Evolutionary conservation across 2,888 invertebrate genomes (phyloP).

Genomic region (Xylota segnis): DNA sequence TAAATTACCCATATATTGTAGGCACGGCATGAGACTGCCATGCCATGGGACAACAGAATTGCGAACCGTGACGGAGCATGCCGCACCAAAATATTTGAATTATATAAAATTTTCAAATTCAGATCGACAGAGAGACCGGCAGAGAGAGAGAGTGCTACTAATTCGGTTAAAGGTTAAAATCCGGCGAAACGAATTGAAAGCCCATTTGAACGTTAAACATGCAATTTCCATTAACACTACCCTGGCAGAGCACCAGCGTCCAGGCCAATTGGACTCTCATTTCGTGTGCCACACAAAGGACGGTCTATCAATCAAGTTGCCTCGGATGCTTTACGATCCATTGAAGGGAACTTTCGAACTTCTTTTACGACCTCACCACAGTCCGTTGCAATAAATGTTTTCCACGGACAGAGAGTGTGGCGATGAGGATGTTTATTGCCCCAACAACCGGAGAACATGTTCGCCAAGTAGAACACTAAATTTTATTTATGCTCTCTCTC

Average conservation of each 20-base stretch:
- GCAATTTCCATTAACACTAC: constrained; percentile 59
- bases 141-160: constrained; percentile 3
- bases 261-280: constrained; percentile 17
- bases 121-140: too few relatives aligned
- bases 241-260: background rate
- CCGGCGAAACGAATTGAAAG: constrained; percentile 4
- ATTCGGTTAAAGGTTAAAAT: constrained; percentile 25
- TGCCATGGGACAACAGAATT: constrained; percentile 47
- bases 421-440: constrained; percentile 28
- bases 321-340: constrained; percentile 18
- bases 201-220: constrained; percentile 36
- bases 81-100: constrained; percentile 53
- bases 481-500: constrained; percentile 31
- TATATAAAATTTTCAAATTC: constrained; percentile 24
- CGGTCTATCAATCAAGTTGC: constrained; percentile 26
- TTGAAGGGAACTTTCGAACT: constrained; percentile 31
- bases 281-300: background rate
- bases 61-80: constrained; percentile 26
- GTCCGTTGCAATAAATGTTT: constrained; percentile 19
- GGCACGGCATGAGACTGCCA: constrained; percentile 29
- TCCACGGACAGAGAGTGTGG: background rate
- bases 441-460: constrained; percentile 19
- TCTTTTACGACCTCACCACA: constrained; percentile 14
- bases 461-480: constrained; percentile 20
- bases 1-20: constrained; percentile 66